Conservation (phyloP, 2,113 vertebrate species). For the Ochotona princeps region DNA sequence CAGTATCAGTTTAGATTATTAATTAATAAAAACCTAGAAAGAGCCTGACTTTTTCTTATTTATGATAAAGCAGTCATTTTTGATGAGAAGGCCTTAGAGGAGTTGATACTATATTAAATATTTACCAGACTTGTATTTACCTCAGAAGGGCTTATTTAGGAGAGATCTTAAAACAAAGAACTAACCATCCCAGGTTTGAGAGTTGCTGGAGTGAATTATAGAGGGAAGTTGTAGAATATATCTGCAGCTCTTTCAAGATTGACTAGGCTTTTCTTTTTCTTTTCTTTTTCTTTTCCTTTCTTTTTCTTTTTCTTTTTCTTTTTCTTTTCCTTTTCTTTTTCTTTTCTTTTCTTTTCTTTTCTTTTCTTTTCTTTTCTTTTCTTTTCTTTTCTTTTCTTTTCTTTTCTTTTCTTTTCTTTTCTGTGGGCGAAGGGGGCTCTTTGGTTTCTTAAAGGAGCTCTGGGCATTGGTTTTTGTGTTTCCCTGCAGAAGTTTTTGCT, state of each 20-base stretch:
- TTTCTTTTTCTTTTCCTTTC: too few relatives aligned
- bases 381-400: too few relatives aligned
- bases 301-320: too few relatives aligned
- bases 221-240: conserved; percentile 14
- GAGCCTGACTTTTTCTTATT: neutral
- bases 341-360: too few relatives aligned
- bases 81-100: conserved; percentile 38
- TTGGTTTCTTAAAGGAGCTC: conserved; percentile 53
- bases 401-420: too few relatives aligned
- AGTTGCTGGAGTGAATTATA: conserved; percentile 10
- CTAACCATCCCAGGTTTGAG: conserved; percentile 40
- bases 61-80: conserved; percentile 47
- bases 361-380: too few relatives aligned
- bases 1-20: conserved; percentile 33
- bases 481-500: conserved; percentile 39
- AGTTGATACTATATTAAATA: conserved; percentile 12
- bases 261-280: neutral
- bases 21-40: neutral
- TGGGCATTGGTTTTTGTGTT: conserved; percentile 61
- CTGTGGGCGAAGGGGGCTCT: neutral
- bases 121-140: neutral
- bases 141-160: neutral
- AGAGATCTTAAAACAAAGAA: conserved; percentile 38
- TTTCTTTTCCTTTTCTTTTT: too few relatives aligned
- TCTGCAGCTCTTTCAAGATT: conserved; percentile 49